A percentile compares a stretch with the other conserved stretches of the same genome.
phyloP scores from a whole-genome alignment of 2,113 vertebrate species.

The Ondatra zibethicus region DNA sequence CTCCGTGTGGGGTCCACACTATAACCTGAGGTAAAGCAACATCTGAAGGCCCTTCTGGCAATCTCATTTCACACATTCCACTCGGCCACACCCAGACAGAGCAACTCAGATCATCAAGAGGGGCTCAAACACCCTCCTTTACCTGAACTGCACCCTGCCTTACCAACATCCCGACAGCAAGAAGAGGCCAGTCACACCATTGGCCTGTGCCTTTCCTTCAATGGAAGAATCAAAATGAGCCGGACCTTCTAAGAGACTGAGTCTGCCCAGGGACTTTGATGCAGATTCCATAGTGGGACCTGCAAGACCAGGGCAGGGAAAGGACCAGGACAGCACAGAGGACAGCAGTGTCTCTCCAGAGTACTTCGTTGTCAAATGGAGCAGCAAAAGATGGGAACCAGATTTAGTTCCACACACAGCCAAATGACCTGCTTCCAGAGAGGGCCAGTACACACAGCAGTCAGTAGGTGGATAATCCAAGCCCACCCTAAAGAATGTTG shows the following conservation, averaged over 20 bases:
- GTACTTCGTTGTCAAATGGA: not conserved
- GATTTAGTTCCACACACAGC: not conserved
- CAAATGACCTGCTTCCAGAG: not conserved
- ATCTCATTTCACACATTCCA: not conserved
- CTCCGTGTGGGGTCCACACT: not conserved
- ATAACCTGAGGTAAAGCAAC: not conserved
- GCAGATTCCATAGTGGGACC: not conserved
- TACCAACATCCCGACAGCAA: not conserved
- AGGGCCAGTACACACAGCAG: fast-evolving
- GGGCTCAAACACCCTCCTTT: not conserved
- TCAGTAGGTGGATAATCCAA: not conserved
- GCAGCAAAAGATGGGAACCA: not conserved
- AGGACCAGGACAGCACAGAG: too few species aligned
- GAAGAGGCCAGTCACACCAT: not conserved
- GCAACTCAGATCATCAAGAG: fast-evolving
- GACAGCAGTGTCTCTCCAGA: not conserved
- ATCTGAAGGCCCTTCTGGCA: not conserved
- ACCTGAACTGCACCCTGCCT: not conserved
- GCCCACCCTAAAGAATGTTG: not conserved
- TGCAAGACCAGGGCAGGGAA: not conserved
- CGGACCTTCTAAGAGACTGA: not conserved
- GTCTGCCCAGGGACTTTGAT: not conserved
- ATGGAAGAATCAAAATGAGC: not conserved
- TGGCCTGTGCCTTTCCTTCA: not conserved
- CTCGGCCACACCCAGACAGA: not conserved